These are phyloP conservation scores for Acrobasis repandana DNA, from an alignment of 2,888 invertebrate genomes.

Conservation along the genomic window DNA sequence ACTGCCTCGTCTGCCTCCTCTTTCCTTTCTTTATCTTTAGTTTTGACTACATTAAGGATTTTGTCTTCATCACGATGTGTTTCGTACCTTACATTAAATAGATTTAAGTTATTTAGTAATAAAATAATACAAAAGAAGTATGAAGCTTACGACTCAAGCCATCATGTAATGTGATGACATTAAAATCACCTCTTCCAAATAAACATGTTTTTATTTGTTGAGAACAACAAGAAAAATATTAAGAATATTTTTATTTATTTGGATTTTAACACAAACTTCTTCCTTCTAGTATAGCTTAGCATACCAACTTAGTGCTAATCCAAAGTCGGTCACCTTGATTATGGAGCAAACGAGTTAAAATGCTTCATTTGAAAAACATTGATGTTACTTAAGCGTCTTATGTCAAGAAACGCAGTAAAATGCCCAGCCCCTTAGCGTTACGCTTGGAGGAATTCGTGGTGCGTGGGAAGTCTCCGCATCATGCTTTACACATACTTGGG, in stretches of 20 bases:
- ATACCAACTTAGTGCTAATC: slow-evolving; percentile 28
- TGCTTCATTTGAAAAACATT: slow-evolving; percentile 38
- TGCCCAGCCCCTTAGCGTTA: slow-evolving; percentile 75
- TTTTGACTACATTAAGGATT: too few species aligned
- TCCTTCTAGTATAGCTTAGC: slow-evolving; percentile 30
- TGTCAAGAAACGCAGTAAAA: slow-evolving; percentile 68
- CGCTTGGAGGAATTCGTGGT: slow-evolving; percentile 69
- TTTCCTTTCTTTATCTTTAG: too few species aligned
- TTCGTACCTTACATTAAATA: too few species aligned
- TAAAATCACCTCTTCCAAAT: too few species aligned
- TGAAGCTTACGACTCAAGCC: too few species aligned
- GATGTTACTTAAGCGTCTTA: slow-evolving; percentile 55
- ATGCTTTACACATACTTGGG: slow-evolving; percentile 71
- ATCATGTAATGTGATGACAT: too few species aligned
- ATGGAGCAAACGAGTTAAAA: slow-evolving; percentile 29
- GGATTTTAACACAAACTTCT: slow-evolving; percentile 25
- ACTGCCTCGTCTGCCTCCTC: too few species aligned
- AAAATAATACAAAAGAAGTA: too few species aligned
- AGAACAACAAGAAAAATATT: not conserved
- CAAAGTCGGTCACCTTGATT: slow-evolving; percentile 34
- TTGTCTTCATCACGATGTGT: too few species aligned
- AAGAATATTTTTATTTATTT: not conserved
- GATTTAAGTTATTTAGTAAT: too few species aligned
- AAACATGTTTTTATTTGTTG: too few species aligned
- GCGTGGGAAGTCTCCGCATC: slow-evolving; percentile 73